These are phyloP conservation scores for Habropoda laboriosa DNA, from an alignment of 1,140 invertebrate species.

Conservation along the genomic window DNA sequence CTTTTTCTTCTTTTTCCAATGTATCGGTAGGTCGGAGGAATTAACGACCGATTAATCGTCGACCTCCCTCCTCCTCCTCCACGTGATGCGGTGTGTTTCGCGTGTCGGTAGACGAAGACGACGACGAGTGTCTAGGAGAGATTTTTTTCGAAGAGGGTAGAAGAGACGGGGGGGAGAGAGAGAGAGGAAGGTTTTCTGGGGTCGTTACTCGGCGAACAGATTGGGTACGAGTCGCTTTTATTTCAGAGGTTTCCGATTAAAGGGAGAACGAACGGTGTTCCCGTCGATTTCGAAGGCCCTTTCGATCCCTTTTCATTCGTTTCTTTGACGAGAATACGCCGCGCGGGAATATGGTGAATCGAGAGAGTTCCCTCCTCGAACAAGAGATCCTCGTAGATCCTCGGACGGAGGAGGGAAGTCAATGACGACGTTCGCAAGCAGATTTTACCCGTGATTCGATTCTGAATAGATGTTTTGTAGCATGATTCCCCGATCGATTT, in stretches of 20 bases:
- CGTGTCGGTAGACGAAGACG: no score
- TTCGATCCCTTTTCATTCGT: conserved; percentile 3
- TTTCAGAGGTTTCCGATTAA: not conserved
- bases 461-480: no score
- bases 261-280: not conserved
- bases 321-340: conserved; percentile 8
- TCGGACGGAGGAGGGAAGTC: not conserved
- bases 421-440: no score
- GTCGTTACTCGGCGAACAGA: conserved; percentile 27
- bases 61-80: no score
- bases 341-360: not conserved
- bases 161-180: no score
- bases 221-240: not conserved
- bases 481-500: no score
- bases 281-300: conserved; percentile 3
- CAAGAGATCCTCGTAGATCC: not conserved
- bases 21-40: no score
- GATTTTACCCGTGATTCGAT: no score
- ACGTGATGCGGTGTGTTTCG: not conserved
- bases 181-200: not conserved
- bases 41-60: conserved; percentile 37
- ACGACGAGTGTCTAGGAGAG: no score
- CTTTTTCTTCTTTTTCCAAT: no score
- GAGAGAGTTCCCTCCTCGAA: conserved; percentile 11
- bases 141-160: no score